Evolutionary conservation across 2,797 vertebrate genomes (phyloP), one percentile per base, ranked within the genome.

Genomic region (Myripristis murdjan): DNA sequence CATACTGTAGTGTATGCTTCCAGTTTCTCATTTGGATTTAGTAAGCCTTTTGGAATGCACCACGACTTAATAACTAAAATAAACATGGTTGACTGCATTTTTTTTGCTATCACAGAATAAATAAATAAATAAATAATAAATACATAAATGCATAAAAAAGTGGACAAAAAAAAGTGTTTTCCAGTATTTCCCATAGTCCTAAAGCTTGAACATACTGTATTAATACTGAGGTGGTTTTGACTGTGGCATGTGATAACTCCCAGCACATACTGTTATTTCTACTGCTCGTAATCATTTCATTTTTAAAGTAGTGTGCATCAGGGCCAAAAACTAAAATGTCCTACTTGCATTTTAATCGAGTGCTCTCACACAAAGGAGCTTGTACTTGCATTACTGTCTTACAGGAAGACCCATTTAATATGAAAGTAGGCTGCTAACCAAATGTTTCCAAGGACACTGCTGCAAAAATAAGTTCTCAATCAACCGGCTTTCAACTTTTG

Each of bases 141-240:
- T n/a, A n/a, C n/a, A n/a, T n/a, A n/a, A n/a, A n/a, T n/a, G n/a
- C n/a, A n/a, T n/a, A n/a, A n/a, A n/a, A n/a, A n/a, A n/a, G n/a
- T n/a, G n/a, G n/a, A n/a, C n/a, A n/a, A n/a, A n/a, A n/a, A n/a
- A n/a, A n/a, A n/a, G n/a, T n/a, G n/a, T n/a, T n/a, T n/a, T n/a
- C n/a, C n/a, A n/a, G n/a, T n/a, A n/a, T n/a, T n/a, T n/a, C n/a
- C n/a, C n/a, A n/a, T 62, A 49, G 23, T n/a, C 16, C 7, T 44
- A 4, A 18, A 18, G 5, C 57, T 53, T 63, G 6, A 35, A 73
- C 49, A 65, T 31, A 63, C 46, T 71, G 2, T 61, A 58, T 71
- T 70, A 54, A 39, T 22, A 47, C 47, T 55, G 41, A 10, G 35
- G 10, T 37, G 35, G 9, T 37, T 37, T 37, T 12, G 35, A 11